Evolutionary conservation across 2,113 vertebrate genomes (phyloP).

Genomic region (Penelope pileata): DNA sequence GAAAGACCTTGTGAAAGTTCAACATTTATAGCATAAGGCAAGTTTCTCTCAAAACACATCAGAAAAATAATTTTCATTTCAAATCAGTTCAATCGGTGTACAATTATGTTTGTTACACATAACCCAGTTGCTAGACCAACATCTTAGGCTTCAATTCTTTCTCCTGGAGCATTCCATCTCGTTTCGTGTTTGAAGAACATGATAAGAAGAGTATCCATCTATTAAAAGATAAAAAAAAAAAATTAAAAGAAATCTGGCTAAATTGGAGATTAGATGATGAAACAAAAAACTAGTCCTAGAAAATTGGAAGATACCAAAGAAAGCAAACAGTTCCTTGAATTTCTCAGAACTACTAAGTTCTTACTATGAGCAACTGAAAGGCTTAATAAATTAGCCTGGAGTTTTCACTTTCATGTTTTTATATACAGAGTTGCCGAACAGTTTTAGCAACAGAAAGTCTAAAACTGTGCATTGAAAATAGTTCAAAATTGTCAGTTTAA

Average conservation of each 20-base stretch:
- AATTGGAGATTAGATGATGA: background rate
- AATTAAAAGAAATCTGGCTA: background rate
- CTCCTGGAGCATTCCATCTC: background rate
- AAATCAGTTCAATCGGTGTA: background rate
- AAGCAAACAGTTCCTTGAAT: background rate
- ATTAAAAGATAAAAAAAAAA: background rate
- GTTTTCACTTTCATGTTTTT: background rate
- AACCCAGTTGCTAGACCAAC: background rate
- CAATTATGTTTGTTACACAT: background rate
- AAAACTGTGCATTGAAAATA: background rate
- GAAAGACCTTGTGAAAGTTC: background rate
- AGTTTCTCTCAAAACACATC: background rate
- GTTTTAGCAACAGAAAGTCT: background rate
- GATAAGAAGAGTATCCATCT: background rate
- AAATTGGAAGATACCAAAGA: background rate
- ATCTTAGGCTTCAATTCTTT: background rate
- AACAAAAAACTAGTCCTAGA: background rate
- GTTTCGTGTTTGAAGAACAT: background rate
- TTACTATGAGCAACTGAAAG: background rate
- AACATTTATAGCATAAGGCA: background rate
- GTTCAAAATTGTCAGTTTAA: background rate
- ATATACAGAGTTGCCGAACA: rapidly evolving
- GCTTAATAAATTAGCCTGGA: background rate
- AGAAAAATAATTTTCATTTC: background rate
- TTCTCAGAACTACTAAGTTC: background rate